Base-by-base conservation (phyloP, 2,113 vertebrate species). In the Nannospalax galili region DNA sequence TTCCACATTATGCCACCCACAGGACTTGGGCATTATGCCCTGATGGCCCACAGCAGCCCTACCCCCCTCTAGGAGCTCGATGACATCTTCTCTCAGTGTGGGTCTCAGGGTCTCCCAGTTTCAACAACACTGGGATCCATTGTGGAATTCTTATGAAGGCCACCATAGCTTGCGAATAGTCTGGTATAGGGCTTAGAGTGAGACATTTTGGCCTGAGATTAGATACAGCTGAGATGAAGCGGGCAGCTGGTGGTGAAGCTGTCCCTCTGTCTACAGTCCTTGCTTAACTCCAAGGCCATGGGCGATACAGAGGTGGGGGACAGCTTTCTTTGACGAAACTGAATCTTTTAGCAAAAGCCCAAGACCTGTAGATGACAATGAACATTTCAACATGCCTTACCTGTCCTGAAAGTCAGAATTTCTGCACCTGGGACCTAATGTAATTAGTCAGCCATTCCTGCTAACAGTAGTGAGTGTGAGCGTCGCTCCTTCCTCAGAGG, bases 1-100 rank as follows among this genome's bases (percentile, higher is more conserved):
- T 92, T n/a, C 90, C 90, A 85, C 96, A 97, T 97, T 98, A 97
- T 97, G 85, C 97, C 96, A 96, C 97, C 97, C 97, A 97, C 97
- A 84, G 84, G 89, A 75, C 73, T 94, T 96, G 90, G 92, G 90
- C 69, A 80, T 97, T 96, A 95, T 97, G 93, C 70, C 58, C 85
- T 74, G 90, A 77, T 35, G 85, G 64, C 58, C 60, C 48, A 42
- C 48, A 87, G 89, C 48, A 67, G 69, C 93, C 56, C 90, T 48
- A 10, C 82, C 69, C 92, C 82, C 90, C 80, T 88, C n/a, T 28
- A 60, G 58, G 73, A 85, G 84, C 77, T 35, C 0, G 0, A 95
- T 96, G 96, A 97, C 96, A 89, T 96, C 97, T 90, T 95, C 87
- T 81, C n/a, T 70, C 30, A 32, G 84, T 85, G 64, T 84, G 87